Evolutionary conservation across 2,888 invertebrate genomes (phyloP), one percentile per base, ranked within the genome.

Genomic region (Danaus chrysippus): DNA sequence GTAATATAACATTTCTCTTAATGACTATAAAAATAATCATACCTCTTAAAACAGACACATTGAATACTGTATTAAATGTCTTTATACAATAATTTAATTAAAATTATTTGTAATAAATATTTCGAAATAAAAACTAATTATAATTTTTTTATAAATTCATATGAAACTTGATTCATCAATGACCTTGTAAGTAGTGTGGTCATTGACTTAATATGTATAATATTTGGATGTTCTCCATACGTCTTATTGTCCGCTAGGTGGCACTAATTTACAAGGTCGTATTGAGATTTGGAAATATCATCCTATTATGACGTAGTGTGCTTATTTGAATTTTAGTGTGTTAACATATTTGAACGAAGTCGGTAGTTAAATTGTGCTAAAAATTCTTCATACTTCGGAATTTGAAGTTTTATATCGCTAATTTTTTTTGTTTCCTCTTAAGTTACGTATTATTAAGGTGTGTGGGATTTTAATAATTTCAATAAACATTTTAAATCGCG

Each of bases 261-360:
- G 81, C 71, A 77, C 75, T 75, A 76, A 82, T 81, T 70, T 63
- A 68, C 86, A 88, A 88, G 89, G 88, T 81, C 82, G 70, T 68
- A 66, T 67, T 64, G 70, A 63, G 68, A 73, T 70, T 69, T 70
- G 64, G 63, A 74, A 41, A 46, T 17, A 15, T 34, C 23, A 34
- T 34, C 23, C 10, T 49, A 56, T 17, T 17, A 17, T 49, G 17
- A 17, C 49, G 17, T 49, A 54, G 5, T 54, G 23, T 10, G 3
- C n/a, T n/a, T 23, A 55, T 41, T 3, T 56, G 49, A 34, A 6
- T 56, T 44, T 43, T 15, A 46, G 15, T 15, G 13, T 43, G 19
- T 53, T 42, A 23, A 15, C n/a, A 9, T 46, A 34, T 11, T 34
- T 34, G 13, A 34, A 13, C 42, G 23, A 43, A 19, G 15, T 42